Evolutionary conservation across 92 coral and sea anemone genomes (phyloP).

Genomic region (Actinernus sp.): DNA sequence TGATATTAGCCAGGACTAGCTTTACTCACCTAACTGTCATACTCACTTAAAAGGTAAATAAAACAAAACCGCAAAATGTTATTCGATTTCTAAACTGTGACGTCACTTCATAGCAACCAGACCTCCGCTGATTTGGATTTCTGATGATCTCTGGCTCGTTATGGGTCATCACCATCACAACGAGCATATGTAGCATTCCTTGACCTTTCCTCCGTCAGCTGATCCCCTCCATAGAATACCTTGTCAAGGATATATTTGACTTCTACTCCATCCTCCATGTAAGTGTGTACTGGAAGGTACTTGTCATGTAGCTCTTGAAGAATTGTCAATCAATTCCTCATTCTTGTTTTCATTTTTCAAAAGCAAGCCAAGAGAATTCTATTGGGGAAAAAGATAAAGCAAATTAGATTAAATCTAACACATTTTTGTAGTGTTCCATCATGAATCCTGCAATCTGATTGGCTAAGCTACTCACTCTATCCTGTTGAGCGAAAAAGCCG

Average conservation of each 20-base stretch:
- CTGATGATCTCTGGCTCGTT: too few species aligned
- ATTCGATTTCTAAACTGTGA: too few species aligned
- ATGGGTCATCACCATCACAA: conserved; percentile 30
- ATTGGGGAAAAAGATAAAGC: background rate
- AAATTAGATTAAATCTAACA: background rate
- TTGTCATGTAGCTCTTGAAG: conserved; percentile 51
- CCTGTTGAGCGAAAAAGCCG: too few species aligned
- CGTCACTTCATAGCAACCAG: too few species aligned
- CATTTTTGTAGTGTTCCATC: background rate
- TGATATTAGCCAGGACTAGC: too few species aligned
- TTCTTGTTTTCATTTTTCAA: conserved; percentile 53
- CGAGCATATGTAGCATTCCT: conserved; percentile 15
- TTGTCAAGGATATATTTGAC: background rate
- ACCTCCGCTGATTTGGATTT: too few species aligned
- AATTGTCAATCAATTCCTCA: conserved; percentile 57
- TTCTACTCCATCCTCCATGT: conserved; percentile 1
- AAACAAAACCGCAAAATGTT: too few species aligned
- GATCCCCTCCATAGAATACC: conserved; percentile 41
- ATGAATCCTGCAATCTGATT: too few species aligned
- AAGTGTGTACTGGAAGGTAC: conserved; percentile 25
- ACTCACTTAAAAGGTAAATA: too few species aligned
- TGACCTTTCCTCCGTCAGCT: conserved; percentile 44
- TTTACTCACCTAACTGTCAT: too few species aligned
- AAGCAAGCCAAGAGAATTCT: conserved; percentile 55
- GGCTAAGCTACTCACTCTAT: too few species aligned